These are phyloP conservation scores for Scaptomyza flava DNA, from an alignment of 2,888 invertebrate genomes.

Conservation along the genomic window DNA sequence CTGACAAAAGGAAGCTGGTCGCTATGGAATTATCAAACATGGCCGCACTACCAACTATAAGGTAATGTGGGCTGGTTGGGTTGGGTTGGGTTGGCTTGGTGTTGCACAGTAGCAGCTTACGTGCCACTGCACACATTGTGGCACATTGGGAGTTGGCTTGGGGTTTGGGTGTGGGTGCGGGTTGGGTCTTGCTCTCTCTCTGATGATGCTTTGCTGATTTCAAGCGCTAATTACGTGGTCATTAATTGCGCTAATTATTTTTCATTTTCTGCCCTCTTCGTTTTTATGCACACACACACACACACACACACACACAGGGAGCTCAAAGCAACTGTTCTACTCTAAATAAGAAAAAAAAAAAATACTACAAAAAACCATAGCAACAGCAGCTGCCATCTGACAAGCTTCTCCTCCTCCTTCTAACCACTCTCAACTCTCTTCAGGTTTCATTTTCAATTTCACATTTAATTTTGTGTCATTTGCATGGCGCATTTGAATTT, in stretches of 20 bases:
- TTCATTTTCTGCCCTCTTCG: constrained; percentile 65
- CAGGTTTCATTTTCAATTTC: constrained; percentile 55
- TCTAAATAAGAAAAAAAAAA: background rate
- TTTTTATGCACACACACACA: constrained; percentile 38
- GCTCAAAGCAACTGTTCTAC: background rate
- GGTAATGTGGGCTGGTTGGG: constrained; percentile 29
- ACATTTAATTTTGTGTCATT: constrained; percentile 75
- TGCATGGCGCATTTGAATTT: constrained; percentile 59
- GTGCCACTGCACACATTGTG: constrained; percentile 72
- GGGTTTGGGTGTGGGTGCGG: background rate
- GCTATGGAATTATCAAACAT: constrained; percentile 78
- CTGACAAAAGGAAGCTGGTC: constrained; percentile 67
- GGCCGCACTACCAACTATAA: constrained; percentile 59
- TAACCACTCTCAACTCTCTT: background rate
- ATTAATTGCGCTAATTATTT: constrained; percentile 83
- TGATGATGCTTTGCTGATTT: constrained; percentile 49
- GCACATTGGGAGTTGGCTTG: constrained; percentile 12
- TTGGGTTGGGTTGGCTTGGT: background rate
- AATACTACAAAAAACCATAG: background rate
- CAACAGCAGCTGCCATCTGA: constrained; percentile 17
- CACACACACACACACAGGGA: background rate
- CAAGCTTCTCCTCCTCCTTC: background rate
- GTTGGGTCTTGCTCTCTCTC: background rate
- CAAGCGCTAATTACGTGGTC: constrained; percentile 81
- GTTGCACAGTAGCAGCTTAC: constrained; percentile 36